phyloP scores from a whole-genome alignment of 2,797 vertebrate species.

The Pseudomugil tenellus region DNA sequence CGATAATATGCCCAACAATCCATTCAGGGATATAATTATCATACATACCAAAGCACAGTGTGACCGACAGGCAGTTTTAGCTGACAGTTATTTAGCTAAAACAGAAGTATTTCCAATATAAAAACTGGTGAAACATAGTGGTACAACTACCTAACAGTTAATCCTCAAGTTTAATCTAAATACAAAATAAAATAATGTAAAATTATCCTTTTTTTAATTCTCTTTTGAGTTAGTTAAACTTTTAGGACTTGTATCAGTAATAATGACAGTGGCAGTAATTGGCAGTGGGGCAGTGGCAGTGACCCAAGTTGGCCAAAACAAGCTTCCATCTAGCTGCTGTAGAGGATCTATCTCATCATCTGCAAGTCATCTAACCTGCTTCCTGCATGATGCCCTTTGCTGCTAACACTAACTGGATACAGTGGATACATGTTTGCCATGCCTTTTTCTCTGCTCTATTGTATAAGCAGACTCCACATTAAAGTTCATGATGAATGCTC shows the following conservation, averaged over 20 bases:
- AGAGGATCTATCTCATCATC: conserved; percentile 38
- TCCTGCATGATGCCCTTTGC: conserved; percentile 76
- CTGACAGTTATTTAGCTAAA: too few species aligned
- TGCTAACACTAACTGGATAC: conserved; percentile 63
- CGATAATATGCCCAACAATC: too few species aligned
- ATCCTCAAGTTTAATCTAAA: background rate
- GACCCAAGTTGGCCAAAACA: background rate
- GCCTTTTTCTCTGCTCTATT: conserved; percentile 37
- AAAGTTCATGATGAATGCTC: conserved; percentile 74
- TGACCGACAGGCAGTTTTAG: too few species aligned
- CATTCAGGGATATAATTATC: too few species aligned
- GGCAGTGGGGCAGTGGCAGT: too few species aligned
- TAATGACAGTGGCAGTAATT: background rate
- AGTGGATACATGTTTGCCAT: conserved; percentile 21
- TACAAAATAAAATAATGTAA: background rate
- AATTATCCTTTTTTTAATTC: background rate
- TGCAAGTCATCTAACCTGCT: conserved; percentile 34
- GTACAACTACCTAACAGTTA: too few species aligned
- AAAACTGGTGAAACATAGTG: too few species aligned
- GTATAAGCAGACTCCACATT: conserved; percentile 80
- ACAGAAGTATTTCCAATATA: background rate
- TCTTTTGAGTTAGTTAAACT: background rate
- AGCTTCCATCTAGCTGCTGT: conserved; percentile 37
- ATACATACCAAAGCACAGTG: too few species aligned
- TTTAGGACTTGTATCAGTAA: too few species aligned